These are phyloP conservation scores for Trichonephila clavipes DNA, from an alignment of 1,140 invertebrate genomes.

Conservation along the genomic window DNA sequence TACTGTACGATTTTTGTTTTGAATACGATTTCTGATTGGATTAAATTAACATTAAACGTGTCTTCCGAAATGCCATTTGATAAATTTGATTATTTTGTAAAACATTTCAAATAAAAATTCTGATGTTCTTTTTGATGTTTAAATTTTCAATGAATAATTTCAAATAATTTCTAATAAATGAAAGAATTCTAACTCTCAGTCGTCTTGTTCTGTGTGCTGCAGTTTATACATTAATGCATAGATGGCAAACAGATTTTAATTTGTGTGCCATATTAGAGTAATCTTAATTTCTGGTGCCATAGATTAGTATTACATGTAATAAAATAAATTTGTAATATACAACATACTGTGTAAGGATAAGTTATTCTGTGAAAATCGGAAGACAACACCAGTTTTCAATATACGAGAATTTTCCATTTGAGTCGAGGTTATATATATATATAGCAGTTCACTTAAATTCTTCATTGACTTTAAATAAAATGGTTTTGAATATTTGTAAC, in stretches of 20 bases:
- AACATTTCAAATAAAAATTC: no score
- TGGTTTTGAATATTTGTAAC: not conserved
- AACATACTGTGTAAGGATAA: not conserved
- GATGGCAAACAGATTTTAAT: slow-evolving; percentile 33
- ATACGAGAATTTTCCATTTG: not conserved
- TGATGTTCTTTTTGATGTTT: no score
- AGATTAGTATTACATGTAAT: not conserved
- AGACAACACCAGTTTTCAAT: not conserved
- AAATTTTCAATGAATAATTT: no score
- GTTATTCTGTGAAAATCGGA: not conserved
- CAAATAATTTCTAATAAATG: not conserved
- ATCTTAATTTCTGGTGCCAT: slow-evolving; percentile 14
- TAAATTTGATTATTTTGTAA: no score
- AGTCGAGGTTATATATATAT: no score
- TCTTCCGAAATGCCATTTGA: no score
- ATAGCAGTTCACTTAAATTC: not conserved
- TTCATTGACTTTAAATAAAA: slow-evolving; percentile 2
- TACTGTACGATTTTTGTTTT: not conserved
- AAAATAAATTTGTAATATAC: not conserved
- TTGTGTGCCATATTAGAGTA: slow-evolving; percentile 19
- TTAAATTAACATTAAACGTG: no score
- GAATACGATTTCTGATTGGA: no score
- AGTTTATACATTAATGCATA: slow-evolving; percentile 21
- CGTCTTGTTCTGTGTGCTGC: not conserved
- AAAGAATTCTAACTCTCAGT: not conserved